Conservation (phyloP, 2,888 invertebrate genomes). For the Chrysolina haemoptera region DNA sequence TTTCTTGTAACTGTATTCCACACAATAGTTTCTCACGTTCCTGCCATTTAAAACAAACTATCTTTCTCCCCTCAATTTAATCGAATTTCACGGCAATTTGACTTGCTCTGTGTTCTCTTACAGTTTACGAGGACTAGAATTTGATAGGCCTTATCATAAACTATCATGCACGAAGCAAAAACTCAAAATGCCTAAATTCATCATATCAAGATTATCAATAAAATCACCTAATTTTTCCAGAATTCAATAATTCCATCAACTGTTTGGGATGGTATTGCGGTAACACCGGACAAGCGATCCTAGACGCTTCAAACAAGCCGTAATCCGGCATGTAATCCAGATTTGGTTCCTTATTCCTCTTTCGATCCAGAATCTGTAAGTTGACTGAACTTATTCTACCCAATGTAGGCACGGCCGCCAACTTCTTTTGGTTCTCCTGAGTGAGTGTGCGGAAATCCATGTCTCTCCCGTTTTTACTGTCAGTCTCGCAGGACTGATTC, state of each 20-base stretch:
- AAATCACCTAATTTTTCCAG: constrained; percentile 85
- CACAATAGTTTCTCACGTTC: too few relatives aligned
- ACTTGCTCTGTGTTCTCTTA: too few relatives aligned
- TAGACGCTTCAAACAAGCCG: constrained; percentile 96
- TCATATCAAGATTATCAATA: neutral
- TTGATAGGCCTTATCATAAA: too few relatives aligned
- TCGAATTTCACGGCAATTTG: too few relatives aligned
- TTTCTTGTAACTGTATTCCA: too few relatives aligned
- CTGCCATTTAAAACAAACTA: too few relatives aligned
- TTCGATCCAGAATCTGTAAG: constrained; percentile 82
- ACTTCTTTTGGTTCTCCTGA: constrained; percentile 77
- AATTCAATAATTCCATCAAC: constrained; percentile 97
- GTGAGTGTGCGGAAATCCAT: constrained; percentile 79
- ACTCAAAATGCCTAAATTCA: neutral
- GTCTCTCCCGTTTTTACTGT: constrained; percentile 77
- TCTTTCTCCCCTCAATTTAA: too few relatives aligned
- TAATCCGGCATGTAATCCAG: constrained; percentile 93
- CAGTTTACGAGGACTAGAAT: too few relatives aligned
- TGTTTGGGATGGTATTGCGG: constrained; percentile 99
- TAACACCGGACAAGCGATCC: constrained; percentile 96
- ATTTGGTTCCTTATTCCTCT: constrained; percentile 71
- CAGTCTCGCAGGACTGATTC: constrained; percentile 67
- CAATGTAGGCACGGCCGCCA: constrained; percentile 77
- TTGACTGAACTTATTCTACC: constrained; percentile 90
- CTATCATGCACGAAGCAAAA: too few relatives aligned